Percentiles rank a stretch among this genome's conserved stretches.
These are phyloP conservation scores for Psammodynastes pulverulentus DNA, from an alignment of 2,113 vertebrate genomes.

Conservation along the genomic window DNA sequence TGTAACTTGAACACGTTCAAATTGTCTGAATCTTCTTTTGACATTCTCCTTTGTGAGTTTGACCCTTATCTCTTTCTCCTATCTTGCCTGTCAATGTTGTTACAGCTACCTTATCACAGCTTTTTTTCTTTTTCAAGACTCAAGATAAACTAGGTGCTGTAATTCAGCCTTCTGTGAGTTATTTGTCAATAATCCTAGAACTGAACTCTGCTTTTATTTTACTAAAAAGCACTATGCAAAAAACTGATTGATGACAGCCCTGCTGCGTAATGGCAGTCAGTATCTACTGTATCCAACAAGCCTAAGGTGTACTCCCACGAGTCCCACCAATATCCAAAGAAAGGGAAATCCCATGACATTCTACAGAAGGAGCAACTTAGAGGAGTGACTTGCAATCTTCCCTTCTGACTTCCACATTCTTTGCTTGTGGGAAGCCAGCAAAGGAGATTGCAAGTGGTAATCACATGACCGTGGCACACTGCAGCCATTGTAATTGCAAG, in stretches of 20 bases:
- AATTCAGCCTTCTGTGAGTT: not conserved
- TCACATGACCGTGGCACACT: not conserved
- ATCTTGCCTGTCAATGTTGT: slow-evolving; percentile 3
- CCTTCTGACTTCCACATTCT: not conserved
- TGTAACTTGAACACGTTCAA: not conserved
- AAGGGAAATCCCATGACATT: not conserved
- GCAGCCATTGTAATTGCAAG: not conserved
- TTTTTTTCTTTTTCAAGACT: not conserved
- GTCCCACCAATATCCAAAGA: not conserved
- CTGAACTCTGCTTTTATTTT: not conserved
- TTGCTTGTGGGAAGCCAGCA: not conserved
- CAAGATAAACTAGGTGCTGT: not conserved
- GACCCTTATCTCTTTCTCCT: not conserved
- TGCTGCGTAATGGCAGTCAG: not conserved
- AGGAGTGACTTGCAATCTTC: not conserved
- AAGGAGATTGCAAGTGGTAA: not conserved
- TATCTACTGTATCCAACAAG: not conserved
- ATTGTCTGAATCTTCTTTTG: not conserved
- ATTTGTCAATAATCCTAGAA: not conserved
- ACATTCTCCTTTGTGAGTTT: not conserved
- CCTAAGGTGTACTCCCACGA: not conserved
- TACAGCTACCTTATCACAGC: not conserved
- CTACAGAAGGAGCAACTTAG: not conserved
- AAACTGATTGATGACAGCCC: not conserved
- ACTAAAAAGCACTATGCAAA: not conserved